Evolutionary conservation across 2,113 vertebrate species (phyloP).

Genomic region (Neofelis nebulosa): DNA sequence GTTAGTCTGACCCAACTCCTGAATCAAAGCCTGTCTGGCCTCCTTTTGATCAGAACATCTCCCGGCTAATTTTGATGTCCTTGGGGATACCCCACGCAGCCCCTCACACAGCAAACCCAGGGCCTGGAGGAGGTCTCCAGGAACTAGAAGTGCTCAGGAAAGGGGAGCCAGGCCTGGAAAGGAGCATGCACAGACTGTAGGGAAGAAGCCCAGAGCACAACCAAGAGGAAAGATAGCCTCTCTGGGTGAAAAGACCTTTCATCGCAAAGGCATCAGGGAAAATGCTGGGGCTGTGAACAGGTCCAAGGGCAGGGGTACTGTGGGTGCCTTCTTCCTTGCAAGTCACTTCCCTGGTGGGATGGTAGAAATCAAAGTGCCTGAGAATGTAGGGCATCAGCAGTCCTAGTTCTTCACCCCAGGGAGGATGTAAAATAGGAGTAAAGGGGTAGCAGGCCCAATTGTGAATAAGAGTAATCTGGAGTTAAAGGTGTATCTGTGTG

Average conservation of each 20-base stretch:
- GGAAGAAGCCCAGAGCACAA: neutral
- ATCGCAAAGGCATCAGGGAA: neutral
- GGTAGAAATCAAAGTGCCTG: fast-evolving
- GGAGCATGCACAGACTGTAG: neutral
- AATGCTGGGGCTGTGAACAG: too few species aligned
- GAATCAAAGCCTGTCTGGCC: neutral
- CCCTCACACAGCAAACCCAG: neutral
- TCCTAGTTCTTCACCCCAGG: neutral
- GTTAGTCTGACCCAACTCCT: neutral
- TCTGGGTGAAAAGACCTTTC: too few species aligned
- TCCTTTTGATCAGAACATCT: neutral
- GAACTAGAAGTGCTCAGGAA: neutral
- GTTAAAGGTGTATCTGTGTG: neutral
- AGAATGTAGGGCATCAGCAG: neutral
- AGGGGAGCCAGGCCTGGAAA: neutral
- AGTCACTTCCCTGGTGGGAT: fast-evolving
- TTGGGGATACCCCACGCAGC: neutral
- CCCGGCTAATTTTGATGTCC: neutral
- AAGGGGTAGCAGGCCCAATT: too few species aligned
- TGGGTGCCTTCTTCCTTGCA: neutral
- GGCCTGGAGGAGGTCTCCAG: neutral
- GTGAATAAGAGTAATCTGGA: neutral
- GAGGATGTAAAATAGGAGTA: neutral
- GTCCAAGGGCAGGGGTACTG: neutral
- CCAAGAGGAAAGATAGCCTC: neutral